Evolutionary conservation across 35 echinoderm and acorn worm species (phyloP).

Genomic region (Anneissia japonica): DNA sequence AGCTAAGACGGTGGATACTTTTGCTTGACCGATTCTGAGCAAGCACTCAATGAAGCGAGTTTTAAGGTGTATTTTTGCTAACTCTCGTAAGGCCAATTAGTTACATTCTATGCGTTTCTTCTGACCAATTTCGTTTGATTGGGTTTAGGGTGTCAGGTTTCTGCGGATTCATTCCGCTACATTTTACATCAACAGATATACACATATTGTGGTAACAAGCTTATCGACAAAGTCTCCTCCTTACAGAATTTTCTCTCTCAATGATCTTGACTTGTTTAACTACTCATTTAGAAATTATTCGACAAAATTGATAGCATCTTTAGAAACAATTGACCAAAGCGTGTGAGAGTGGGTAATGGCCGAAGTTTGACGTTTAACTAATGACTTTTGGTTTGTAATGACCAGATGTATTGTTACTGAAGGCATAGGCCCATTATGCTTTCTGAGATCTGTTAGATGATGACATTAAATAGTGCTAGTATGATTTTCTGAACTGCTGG

Average conservation of each 20-base stretch:
- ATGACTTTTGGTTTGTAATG: too few relatives aligned
- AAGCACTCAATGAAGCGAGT: background rate
- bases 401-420: too few relatives aligned
- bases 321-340: background rate
- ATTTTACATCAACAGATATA: background rate
- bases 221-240: background rate
- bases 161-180: background rate
- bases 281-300: background rate
- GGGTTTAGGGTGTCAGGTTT: background rate
- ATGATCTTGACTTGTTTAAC: background rate
- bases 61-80: background rate
- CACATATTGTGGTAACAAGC: background rate
- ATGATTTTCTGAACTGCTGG: too few relatives aligned
- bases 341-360: background rate
- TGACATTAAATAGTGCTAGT: too few relatives aligned
- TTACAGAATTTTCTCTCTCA: background rate
- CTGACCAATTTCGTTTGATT: slow-evolving; percentile 1
- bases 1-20: background rate
- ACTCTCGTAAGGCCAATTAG: background rate
- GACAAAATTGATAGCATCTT: background rate
- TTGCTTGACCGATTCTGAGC: background rate
- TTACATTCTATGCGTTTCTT: background rate
- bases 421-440: too few relatives aligned
- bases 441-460: too few relatives aligned
- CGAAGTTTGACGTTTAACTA: too few relatives aligned